Conservation (phyloP, 1,140 invertebrate species). For the Matsumurasca onukii region DNA sequence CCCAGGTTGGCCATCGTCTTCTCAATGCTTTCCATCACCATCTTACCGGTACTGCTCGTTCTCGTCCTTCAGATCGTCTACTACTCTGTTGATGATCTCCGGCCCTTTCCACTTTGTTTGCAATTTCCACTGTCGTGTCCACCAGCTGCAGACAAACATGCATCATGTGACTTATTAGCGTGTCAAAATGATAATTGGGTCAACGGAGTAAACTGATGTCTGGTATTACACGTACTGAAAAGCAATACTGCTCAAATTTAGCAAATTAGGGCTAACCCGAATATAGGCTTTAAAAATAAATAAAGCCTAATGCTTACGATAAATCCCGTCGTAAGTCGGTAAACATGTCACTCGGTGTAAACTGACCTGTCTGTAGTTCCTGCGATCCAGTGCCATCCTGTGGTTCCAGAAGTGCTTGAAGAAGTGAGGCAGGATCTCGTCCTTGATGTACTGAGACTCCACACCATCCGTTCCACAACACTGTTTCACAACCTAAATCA, state of each 20-base stretch:
- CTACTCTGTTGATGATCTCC: slow-evolving; percentile 97
- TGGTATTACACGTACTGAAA: too few relatives aligned
- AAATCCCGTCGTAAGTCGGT: too few relatives aligned
- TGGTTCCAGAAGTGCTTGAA: slow-evolving; percentile 99
- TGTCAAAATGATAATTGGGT: too few relatives aligned
- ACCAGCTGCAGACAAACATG: slow-evolving; percentile 72
- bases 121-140: slow-evolving; percentile 99
- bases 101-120: slow-evolving; percentile 98
- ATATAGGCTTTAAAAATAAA: too few relatives aligned
- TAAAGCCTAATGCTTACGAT: too few relatives aligned
- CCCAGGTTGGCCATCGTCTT: slow-evolving; percentile 98
- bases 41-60: slow-evolving; percentile 99
- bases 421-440: slow-evolving; percentile 98
- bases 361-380: slow-evolving; percentile 95
- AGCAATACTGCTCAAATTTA: too few relatives aligned
- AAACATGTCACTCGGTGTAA: too few relatives aligned
- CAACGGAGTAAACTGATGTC: too few relatives aligned
- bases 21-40: slow-evolving; percentile 99
- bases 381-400: slow-evolving; percentile 95
- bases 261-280: too few relatives aligned
- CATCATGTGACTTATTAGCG: too few relatives aligned
- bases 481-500: slow-evolving; percentile 93
- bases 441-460: slow-evolving; percentile 98
- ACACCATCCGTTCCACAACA: slow-evolving; percentile 99
- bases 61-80: slow-evolving; percentile 99